These are phyloP conservation scores for Sebastes steindachneri DNA, from an alignment of 2,797 vertebrate species.

Conservation along the genomic window DNA sequence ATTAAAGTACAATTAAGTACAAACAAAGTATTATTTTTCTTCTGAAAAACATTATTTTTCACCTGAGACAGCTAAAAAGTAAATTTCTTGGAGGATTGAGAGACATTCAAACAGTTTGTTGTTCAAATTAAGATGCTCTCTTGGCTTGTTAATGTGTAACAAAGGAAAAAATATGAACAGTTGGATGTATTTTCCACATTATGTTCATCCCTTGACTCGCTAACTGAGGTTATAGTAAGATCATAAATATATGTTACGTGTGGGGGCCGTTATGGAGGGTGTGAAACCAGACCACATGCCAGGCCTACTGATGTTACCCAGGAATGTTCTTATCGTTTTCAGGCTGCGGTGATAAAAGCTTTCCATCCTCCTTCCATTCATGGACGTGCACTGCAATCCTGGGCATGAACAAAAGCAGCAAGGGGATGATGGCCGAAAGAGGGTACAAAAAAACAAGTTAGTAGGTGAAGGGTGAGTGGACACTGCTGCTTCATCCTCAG, in stretches of 20 bases:
- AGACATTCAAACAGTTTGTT: background rate
- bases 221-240: background rate
- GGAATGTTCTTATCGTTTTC: constrained; percentile 26
- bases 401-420: background rate
- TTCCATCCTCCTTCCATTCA: constrained; percentile 6
- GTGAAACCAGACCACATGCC: constrained; percentile 5
- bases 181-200: background rate
- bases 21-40: background rate
- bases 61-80: background rate
- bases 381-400: background rate
- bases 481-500: background rate
- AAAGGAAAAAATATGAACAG: background rate
- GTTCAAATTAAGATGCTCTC: background rate
- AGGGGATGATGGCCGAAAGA: background rate
- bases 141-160: background rate
- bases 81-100: background rate
- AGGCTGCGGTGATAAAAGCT: constrained; percentile 9
- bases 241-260: background rate
- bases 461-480: background rate
- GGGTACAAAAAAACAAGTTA: background rate
- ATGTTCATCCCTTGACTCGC: background rate
- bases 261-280: background rate
- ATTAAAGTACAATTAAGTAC: background rate
- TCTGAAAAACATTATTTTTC: background rate
- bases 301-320: constrained; percentile 2